Evolutionary conservation across 2,888 invertebrate genomes (phyloP), one percentile per base, ranked within the genome.

Genomic region (Clusia tigrina): DNA sequence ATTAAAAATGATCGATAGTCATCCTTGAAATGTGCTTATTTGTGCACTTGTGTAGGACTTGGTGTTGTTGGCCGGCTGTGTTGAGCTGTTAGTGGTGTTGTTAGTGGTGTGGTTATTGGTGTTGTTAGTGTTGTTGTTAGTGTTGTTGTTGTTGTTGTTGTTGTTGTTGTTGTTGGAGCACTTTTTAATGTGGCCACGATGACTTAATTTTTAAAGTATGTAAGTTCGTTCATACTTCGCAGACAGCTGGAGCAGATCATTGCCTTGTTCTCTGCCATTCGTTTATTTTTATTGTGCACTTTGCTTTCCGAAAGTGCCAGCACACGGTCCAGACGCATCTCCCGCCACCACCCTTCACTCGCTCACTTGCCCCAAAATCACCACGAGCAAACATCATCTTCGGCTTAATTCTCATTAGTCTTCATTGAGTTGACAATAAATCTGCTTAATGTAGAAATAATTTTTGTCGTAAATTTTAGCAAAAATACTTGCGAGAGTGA

Each of bases 361-460:
- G n/a, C n/a, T n/a, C n/a, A n/a, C n/a, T n/a, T n/a, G n/a, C n/a
- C n/a, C n/a, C n/a, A n/a, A n/a, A n/a, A n/a, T n/a, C n/a, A n/a
- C n/a, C n/a, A n/a, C n/a, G n/a, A n/a, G n/a, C n/a, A n/a, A n/a
- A n/a, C n/a, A n/a, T n/a, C n/a, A n/a, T n/a, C n/a, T n/a, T n/a
- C n/a, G n/a, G n/a, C n/a, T n/a, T n/a, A n/a, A n/a, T 10, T 42
- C n/a, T 10, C 42, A 6, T 6, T 32, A 6, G 51, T 58, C 18
- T n/a, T 20, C 46, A 64, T 60, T 66, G 64, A 59, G 63, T 65
- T 25, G 17, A 68, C 70, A 72, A 72, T 72, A 72, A 72, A 72
- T 72, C 72, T 70, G 67, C 70, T 72, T 68, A 72, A 72, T 72
- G 72, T 66, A 63, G 69, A 72, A 72, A 72, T 72, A 71, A 72